These are phyloP conservation scores for Noctuana brunneofusca DNA, from an alignment of 2,888 invertebrate genomes.

Conservation along the genomic window DNA sequence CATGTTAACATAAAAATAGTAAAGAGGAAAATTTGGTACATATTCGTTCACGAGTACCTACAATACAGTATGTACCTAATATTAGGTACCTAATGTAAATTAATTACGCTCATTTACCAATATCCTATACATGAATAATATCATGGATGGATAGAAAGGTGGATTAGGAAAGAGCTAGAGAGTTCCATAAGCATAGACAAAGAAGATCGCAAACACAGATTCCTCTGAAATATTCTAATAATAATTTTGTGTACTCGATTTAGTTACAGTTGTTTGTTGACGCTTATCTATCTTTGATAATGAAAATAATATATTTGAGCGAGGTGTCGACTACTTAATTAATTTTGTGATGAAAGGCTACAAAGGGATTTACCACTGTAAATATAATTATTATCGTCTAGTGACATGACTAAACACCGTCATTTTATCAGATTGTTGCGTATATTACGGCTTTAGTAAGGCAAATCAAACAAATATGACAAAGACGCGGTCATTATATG, in stretches of 20 bases:
- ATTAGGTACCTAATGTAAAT: no score
- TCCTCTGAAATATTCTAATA: not conserved
- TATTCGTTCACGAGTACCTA: no score
- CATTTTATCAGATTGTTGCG: slow-evolving; percentile 51
- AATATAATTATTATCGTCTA: slow-evolving; percentile 51
- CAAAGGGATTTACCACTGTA: slow-evolving; percentile 58
- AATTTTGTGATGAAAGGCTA: slow-evolving; percentile 59
- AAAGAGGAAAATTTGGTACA: no score
- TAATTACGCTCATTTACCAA: no score
- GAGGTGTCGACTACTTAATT: slow-evolving; percentile 60
- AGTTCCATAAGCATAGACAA: no score
- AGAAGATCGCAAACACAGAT: not conserved
- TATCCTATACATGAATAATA: no score
- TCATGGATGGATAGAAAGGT: no score
- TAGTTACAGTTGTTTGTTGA: slow-evolving; percentile 14
- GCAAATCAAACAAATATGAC: slow-evolving; percentile 53
- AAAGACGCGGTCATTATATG: slow-evolving; percentile 59
- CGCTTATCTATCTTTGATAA: slow-evolving; percentile 66
- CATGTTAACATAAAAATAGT: no score
- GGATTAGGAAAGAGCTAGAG: no score
- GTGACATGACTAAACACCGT: slow-evolving; percentile 62
- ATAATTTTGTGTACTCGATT: slow-evolving; percentile 13
- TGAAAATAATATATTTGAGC: slow-evolving; percentile 54
- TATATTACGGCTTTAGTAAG: slow-evolving; percentile 45
- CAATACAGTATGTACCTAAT: no score